These are phyloP conservation scores for Sebastes reedi DNA, from an alignment of 2,797 vertebrate genomes.

Conservation along the genomic window DNA sequence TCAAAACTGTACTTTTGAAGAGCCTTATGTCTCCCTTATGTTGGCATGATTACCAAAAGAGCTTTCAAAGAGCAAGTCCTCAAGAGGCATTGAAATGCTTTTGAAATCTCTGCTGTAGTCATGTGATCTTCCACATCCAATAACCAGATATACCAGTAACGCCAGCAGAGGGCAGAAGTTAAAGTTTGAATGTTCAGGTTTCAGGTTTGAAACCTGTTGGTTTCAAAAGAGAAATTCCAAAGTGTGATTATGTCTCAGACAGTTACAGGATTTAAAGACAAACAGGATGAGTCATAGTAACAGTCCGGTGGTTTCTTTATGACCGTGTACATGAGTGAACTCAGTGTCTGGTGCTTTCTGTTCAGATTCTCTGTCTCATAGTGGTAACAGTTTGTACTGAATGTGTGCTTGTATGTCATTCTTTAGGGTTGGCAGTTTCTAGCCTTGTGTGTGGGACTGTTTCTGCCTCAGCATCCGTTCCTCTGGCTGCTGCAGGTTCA, in stretches of 20 bases:
- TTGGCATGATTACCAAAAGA: neutral
- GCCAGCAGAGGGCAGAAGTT: slow-evolving; percentile 26
- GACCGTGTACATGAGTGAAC: neutral
- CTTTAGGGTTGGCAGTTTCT: slow-evolving; percentile 96
- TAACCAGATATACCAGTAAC: neutral
- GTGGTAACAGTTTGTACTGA: neutral
- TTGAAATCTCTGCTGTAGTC: neutral
- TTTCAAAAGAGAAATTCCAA: neutral
- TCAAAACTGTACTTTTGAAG: neutral
- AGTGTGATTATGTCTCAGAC: neutral
- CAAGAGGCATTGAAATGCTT: neutral
- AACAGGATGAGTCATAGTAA: slow-evolving; percentile 1
- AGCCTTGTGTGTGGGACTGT: slow-evolving; percentile 93
- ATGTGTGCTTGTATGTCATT: slow-evolving; percentile 31
- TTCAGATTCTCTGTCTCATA: neutral
- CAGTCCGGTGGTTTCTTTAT: neutral
- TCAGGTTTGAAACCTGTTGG: neutral
- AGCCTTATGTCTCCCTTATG: neutral
- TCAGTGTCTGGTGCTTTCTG: neutral
- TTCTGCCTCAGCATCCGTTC: slow-evolving; percentile 95
- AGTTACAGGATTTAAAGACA: neutral
- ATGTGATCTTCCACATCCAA: neutral
- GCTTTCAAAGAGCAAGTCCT: neutral
- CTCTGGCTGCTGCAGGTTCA: slow-evolving; percentile 95
- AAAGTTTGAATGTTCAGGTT: neutral